These are phyloP conservation scores for Dicaeum eximium DNA, from an alignment of 2,113 vertebrate species.

Conservation along the genomic window DNA sequence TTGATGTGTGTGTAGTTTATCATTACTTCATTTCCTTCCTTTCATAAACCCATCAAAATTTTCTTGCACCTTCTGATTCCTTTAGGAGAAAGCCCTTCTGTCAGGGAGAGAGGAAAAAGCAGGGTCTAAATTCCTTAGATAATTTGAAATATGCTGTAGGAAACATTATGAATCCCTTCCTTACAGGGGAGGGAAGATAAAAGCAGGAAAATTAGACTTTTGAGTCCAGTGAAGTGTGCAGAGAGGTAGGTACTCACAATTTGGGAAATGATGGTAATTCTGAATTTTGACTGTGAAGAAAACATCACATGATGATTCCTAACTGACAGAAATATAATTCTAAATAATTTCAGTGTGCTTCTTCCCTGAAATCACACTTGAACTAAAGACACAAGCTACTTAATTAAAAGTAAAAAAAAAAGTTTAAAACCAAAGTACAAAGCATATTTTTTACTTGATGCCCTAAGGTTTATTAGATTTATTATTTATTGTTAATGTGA, in stretches of 20 bases:
- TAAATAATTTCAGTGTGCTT: neutral
- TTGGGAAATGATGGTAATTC: neutral
- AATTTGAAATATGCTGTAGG: neutral
- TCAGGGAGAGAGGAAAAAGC: neutral
- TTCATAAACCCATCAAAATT: neutral
- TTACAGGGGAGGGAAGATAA: neutral
- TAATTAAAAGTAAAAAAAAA: neutral
- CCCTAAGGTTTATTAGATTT: neutral
- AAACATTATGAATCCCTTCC: neutral
- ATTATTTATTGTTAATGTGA: neutral
- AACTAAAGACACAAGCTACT: neutral
- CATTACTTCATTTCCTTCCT: conserved; percentile 36
- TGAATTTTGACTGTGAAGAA: neutral
- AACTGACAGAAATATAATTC: neutral
- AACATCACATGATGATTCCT: neutral
- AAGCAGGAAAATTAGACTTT: neutral
- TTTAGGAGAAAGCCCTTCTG: neutral
- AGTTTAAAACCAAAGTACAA: neutral
- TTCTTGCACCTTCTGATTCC: neutral
- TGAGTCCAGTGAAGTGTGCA: neutral
- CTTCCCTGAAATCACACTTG: neutral
- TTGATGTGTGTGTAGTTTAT: neutral
- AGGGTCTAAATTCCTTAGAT: neutral
- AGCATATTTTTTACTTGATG: neutral
- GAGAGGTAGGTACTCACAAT: neutral